These are phyloP conservation scores for Bathybates hornii DNA, from an alignment of 2,113 vertebrate genomes.

Conservation along the genomic window DNA sequence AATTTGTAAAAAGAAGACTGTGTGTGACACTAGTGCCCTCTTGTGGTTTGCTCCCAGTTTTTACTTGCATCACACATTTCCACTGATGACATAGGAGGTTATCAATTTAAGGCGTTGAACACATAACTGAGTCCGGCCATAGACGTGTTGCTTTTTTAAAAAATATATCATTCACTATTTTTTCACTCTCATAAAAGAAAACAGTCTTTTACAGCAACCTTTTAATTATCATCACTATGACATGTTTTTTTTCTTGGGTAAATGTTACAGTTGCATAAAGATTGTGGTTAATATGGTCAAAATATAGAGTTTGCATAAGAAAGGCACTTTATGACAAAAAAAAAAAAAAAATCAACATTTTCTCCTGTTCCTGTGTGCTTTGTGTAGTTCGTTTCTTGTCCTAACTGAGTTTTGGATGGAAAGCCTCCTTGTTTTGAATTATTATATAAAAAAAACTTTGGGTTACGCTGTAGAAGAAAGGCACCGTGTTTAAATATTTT, in stretches of 20 bases:
- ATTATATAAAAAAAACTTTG: constrained; percentile 24
- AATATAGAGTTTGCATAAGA: not conserved
- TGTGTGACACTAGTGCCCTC: constrained; percentile 53
- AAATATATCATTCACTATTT: not conserved
- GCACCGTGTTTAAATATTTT: constrained; percentile 2
- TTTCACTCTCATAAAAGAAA: not conserved
- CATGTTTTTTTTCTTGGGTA: not conserved
- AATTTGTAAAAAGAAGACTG: not conserved
- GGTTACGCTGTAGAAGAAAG: constrained; percentile 34
- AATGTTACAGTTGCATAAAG: constrained; percentile 41
- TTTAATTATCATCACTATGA: constrained; percentile 15
- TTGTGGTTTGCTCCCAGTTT: constrained; percentile 9
- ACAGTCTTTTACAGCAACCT: not conserved
- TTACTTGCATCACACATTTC: not conserved
- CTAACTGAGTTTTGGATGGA: not conserved
- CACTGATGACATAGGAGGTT: not conserved
- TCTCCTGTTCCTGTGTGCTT: not conserved
- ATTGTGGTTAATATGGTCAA: not conserved
- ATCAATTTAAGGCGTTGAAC: not conserved
- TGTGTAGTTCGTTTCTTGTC: not conserved
- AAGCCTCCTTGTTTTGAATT: constrained; percentile 30
- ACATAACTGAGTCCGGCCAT: not conserved
- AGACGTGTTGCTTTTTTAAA: not conserved
- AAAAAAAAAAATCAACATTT: not conserved
- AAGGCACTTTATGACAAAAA: constrained; percentile 1